phyloP scores from a whole-genome alignment of 2,888 invertebrate species.

The Tetragnatha montana region DNA sequence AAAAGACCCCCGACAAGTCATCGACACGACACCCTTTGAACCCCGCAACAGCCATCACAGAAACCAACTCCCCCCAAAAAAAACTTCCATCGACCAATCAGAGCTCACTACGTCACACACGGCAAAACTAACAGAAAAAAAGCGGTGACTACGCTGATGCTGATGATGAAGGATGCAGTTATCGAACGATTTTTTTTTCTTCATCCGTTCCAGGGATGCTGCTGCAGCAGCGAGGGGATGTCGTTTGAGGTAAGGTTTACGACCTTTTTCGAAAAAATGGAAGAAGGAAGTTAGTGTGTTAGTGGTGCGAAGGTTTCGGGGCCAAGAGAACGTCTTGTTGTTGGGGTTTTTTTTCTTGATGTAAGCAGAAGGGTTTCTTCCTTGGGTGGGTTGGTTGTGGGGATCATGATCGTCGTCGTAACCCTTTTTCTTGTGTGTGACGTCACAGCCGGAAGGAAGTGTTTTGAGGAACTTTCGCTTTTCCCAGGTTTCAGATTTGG shows the following conservation, averaged over 20 bases:
- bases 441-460: conserved; percentile 42
- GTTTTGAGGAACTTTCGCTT: conserved; percentile 55
- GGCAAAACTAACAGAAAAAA: conserved; percentile 40
- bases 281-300: conserved; percentile 40
- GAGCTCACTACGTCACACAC: conserved; percentile 24
- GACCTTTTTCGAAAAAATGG: conserved; percentile 39
- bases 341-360: not conserved
- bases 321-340: conserved; percentile 16
- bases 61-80: conserved; percentile 30
- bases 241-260: conserved; percentile 66
- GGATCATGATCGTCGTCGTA: not conserved
- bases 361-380: conserved; percentile 8
- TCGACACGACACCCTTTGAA: conserved; percentile 45
- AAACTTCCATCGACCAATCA: conserved; percentile 47
- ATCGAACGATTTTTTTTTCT: conserved; percentile 52
- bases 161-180: conserved; percentile 60
- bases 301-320: conserved; percentile 49
- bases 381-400: not conserved
- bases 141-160: conserved; percentile 40
- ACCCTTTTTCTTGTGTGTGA: conserved; percentile 4
- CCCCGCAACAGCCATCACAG: conserved; percentile 45
- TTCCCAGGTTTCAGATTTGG: conserved; percentile 16
- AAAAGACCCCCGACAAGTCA: conserved; percentile 58
- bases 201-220: conserved; percentile 20
- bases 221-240: conserved; percentile 5